Evolutionary conservation across 2,113 vertebrate genomes (phyloP), one percentile per base, ranked within the genome.

Genomic region (Oophaga pumilio): DNA sequence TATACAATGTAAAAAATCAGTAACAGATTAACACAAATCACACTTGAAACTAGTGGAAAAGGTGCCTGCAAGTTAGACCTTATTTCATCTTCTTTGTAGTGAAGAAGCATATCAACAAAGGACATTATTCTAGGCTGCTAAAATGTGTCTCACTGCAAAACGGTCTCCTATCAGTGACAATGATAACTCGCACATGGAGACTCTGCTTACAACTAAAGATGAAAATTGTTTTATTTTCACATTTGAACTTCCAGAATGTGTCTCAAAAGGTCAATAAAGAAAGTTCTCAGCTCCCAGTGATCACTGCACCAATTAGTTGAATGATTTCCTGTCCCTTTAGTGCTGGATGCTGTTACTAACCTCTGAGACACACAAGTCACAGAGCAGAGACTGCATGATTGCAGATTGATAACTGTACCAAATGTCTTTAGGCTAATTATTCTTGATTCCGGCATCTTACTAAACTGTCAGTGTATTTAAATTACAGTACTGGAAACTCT

Each of bases 221-320:
- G 62, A 79, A 86, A 86, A 86, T 69, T 69, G 60, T 86, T 86
- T 86, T 86, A 86, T 86, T 78, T 86, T 66, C 85, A 50, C 76
- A 43, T 86, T 69, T 86, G 76, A 79, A 79, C 76, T 86, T 79
- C 49, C 49, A 20, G 62, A 86, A 86, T 79, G 85, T 79, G 85
- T 86, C 85, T 86, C 85, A 8, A 80, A 79, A 86, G 85, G 76
- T 86, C 76, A 86, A 86, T 86, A 86, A 86, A 86, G 43, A 86
- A 78, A 79, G 62, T 86, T 79, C 76, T 43, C 60, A 50, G 85
- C 76, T 77, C 76, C 13, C 76, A 69, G 76, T 77, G 60, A 86
- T 86, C 85, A 86, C 85, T 77, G 78, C 60, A 57, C 57, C 85
- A 86, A 86, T 86, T 86, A 86, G 76, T 22, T 79, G 85, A 86